These are phyloP conservation scores for Meganola albula DNA, from an alignment of 2,888 invertebrate species.

Conservation along the genomic window DNA sequence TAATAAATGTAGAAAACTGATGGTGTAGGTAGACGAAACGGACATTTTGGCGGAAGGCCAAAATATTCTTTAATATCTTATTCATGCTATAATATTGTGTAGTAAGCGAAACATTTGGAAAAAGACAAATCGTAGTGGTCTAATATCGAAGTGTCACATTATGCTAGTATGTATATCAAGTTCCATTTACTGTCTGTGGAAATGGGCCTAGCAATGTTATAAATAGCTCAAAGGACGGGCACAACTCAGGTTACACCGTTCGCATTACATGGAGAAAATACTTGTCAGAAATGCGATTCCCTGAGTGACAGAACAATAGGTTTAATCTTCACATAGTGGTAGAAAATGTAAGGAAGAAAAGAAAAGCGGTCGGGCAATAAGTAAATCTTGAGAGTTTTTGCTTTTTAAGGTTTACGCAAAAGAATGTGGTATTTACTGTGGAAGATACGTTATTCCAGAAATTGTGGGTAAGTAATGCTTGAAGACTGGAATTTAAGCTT, in stretches of 20 bases:
- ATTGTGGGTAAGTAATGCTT: too few relatives aligned
- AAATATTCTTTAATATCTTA: conserved; percentile 17
- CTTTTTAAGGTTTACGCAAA: conserved; percentile 13
- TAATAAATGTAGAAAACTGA: conserved; percentile 15
- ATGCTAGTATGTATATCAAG: conserved; percentile 42
- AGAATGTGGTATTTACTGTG: conserved; percentile 3
- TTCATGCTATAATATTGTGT: conserved; percentile 21
- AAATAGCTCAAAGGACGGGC: conserved; percentile 53
- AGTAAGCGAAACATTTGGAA: conserved; percentile 13
- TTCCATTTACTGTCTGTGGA: conserved; percentile 50
- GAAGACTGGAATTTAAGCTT: too few relatives aligned
- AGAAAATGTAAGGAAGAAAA: conserved; percentile 47
- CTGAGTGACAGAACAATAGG: conserved; percentile 65
- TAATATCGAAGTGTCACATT: conserved; percentile 29
- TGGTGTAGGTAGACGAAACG: conserved; percentile 20
- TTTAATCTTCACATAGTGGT: conserved; percentile 63
- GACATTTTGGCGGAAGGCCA: conserved; percentile 22
- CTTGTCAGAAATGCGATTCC: conserved; percentile 62
- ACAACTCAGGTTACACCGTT: conserved; percentile 53
- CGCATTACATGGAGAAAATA: conserved; percentile 54
- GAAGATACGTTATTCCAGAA: too few relatives aligned
- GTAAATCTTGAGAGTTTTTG: conserved; percentile 28
- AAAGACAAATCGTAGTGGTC: conserved; percentile 20
- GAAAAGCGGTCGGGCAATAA: conserved; percentile 33
- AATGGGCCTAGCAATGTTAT: conserved; percentile 52